Evolutionary conservation across 2,888 invertebrate species (phyloP), one percentile per base, ranked within the genome.

Genomic region (Poecilobothrus nobilitatus): DNA sequence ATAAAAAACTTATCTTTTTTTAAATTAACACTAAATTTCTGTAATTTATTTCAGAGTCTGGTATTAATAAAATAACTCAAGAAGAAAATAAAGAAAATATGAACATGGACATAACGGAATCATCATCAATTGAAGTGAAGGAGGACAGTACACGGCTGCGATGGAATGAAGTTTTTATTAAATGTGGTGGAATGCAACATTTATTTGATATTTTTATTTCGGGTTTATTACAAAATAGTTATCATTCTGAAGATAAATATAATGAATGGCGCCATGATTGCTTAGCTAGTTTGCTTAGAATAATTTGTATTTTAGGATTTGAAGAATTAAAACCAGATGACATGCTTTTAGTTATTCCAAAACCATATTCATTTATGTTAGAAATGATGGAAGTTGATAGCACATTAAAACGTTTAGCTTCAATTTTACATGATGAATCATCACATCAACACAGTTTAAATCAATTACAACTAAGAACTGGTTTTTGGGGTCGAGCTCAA

Each of bases 191-290:
- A 1, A 82, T 97, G 73, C 86, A 91, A 70, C 90, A 95, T 81
- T 83, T 96, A 44, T 95, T 94, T 79, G 92, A 94, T 78, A 95
- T 96, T 73, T 95, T 96, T 82, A 91, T 93, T 87, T 93, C 92
- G 44, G 94, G 91, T 63, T 87, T 88, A 63, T 79, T 94, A 71
- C 92, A 93, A 83, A 87, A 88, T 68, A 88, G 88, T 33, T 89
- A 91, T 68, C 91, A 93, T 73, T 89, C 89, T 74, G 76, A 76
- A 65, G 81, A 80, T 66, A 70, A 77, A 12, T 73, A 79, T 2
- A 82, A 81, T 70, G 94, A 96, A 82, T 97, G 97, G 97, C 89
- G 95, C 68, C 95, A 95, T 78, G 97, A 97, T 78, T 96, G 95
- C 76, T 84, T 97, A 37, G 95, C 95, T 5, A 89, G 92, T 73